Evolutionary conservation across 1,140 invertebrate genomes (phyloP).

Genomic region (Mycetomoellerius zeteki): DNA sequence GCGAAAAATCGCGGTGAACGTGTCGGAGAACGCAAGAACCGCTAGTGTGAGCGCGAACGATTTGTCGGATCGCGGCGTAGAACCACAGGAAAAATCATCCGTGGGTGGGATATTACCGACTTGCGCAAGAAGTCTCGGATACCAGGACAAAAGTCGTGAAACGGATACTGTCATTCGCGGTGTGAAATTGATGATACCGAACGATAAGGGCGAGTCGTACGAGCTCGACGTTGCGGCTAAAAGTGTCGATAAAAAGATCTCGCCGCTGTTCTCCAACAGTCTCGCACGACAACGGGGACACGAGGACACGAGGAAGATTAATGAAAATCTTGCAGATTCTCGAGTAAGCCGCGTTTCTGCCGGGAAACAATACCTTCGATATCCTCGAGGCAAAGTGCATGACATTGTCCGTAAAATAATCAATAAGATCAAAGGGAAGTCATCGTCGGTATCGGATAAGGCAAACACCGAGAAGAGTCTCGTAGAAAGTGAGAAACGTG

Average conservation of each 20-base stretch:
- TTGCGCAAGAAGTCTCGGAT: slow-evolving; percentile 16
- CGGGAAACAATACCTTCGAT: not conserved
- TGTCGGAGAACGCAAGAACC: slow-evolving; percentile 27
- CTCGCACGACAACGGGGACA: slow-evolving; percentile 20
- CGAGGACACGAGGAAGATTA: slow-evolving; percentile 42
- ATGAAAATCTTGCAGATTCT: slow-evolving; percentile 32
- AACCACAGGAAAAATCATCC: not conserved
- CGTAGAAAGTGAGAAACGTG: not conserved
- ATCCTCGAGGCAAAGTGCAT: slow-evolving; percentile 1
- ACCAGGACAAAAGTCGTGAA: slow-evolving; percentile 25
- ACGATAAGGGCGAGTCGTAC: slow-evolving; percentile 28
- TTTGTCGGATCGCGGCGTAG: slow-evolving; percentile 17
- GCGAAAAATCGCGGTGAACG: slow-evolving; percentile 38
- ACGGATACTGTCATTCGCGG: slow-evolving; percentile 48
- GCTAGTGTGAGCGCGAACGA: not conserved
- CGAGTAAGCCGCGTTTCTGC: not conserved
- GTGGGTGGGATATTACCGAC: not conserved
- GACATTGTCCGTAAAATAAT: slow-evolving; percentile 31
- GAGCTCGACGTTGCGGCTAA: slow-evolving; percentile 23
- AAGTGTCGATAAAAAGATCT: slow-evolving; percentile 34
- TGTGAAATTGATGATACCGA: slow-evolving; percentile 50
- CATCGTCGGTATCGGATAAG: not conserved
- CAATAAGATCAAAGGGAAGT: not conserved
- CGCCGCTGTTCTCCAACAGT: not conserved
- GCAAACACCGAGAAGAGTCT: not conserved